Conservation (phyloP, 2,113 vertebrate genomes). For the Rana temporaria region DNA sequence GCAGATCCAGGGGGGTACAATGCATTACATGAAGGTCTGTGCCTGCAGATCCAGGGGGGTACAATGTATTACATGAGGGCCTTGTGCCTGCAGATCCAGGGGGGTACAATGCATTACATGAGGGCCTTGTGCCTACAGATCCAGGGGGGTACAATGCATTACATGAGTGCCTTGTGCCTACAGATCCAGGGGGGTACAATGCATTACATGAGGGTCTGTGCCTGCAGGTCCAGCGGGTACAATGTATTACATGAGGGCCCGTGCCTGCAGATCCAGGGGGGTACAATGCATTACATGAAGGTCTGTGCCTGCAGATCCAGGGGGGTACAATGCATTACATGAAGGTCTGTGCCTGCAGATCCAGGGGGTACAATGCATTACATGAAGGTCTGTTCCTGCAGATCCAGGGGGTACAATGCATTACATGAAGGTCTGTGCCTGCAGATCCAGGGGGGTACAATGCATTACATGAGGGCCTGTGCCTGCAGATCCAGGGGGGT, state of each 20-base stretch:
- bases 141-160: no score
- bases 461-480: conserved; percentile 63
- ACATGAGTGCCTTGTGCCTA: conserved; percentile 74
- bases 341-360: conserved; percentile 70
- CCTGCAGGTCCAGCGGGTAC: conserved; percentile 63
- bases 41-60: conserved; percentile 66
- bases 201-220: conserved; percentile 57
- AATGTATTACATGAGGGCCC: no score
- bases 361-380: no score
- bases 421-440: conserved; percentile 68
- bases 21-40: conserved; percentile 47
- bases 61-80: conserved; percentile 57
- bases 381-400: conserved; percentile 69
- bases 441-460: not conserved
- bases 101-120: no score
- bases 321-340: no score
- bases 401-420: not conserved
- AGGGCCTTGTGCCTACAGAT: conserved; percentile 76
- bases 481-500: conserved; percentile 66
- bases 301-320: conserved; percentile 70
- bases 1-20: not conserved
- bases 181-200: not conserved
- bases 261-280: conserved; percentile 69
- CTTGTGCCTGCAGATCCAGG: conserved; percentile 71
- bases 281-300: no score